These are phyloP conservation scores for Himalopsyche japonica DNA, from an alignment of 2,888 invertebrate species.

Conservation along the genomic window DNA sequence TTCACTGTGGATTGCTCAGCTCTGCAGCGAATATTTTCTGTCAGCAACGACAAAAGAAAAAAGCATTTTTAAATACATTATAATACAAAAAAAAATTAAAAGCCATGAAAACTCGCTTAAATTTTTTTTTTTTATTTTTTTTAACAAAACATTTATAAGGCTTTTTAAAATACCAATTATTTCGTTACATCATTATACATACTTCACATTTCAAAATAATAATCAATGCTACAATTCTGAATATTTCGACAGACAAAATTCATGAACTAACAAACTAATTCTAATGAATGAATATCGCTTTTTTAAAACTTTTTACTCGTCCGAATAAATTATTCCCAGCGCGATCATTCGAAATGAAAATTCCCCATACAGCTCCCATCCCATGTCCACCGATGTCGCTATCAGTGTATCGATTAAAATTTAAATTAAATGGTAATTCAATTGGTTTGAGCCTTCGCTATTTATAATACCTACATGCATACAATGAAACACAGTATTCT, in stretches of 20 bases:
- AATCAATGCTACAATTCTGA: background rate
- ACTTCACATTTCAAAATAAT: background rate
- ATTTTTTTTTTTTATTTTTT: too few relatives aligned
- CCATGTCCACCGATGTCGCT: background rate
- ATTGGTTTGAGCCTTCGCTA: conserved; percentile 12
- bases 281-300: too few relatives aligned
- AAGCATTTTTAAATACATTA: too few relatives aligned
- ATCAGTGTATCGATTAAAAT: conserved; percentile 36
- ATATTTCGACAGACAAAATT: background rate
- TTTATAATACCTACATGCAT: conserved; percentile 5
- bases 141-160: too few relatives aligned
- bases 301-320: background rate
- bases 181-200: too few relatives aligned
- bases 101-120: too few relatives aligned
- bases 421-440: conserved; percentile 36
- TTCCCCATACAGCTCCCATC: background rate
- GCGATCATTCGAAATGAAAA: background rate
- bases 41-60: too few relatives aligned
- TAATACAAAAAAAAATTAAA: too few relatives aligned
- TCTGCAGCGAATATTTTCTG: too few relatives aligned
- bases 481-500: background rate
- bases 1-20: too few relatives aligned
- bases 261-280: too few relatives aligned
- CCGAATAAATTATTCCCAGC: background rate
- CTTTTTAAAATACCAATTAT: too few relatives aligned